phyloP scores from a whole-genome alignment of 2,113 vertebrate genomes.

The Neopipo cinnamomea region DNA sequence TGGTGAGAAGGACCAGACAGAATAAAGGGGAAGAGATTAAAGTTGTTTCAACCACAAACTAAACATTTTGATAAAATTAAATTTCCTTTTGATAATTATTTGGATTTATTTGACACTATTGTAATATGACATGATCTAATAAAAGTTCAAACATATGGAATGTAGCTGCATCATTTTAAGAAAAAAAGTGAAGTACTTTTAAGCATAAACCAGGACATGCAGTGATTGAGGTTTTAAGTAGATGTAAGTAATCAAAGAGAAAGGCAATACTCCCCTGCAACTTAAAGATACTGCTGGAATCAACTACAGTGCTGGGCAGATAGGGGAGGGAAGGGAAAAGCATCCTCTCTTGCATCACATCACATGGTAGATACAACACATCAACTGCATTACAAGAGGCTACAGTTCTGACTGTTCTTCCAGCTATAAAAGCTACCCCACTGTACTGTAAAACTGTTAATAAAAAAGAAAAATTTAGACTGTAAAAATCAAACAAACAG shows the following conservation, averaged over 20 bases:
- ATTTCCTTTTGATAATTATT: background rate
- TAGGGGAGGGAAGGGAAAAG: background rate
- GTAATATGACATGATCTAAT: background rate
- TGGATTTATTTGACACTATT: background rate
- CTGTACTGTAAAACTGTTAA: background rate
- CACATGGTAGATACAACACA: background rate
- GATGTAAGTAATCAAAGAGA: background rate
- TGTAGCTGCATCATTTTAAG: background rate
- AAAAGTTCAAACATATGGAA: background rate
- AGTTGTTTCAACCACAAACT: background rate
- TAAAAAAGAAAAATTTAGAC: background rate
- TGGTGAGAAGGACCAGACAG: background rate
- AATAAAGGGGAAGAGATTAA: background rate
- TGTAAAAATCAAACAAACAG: background rate
- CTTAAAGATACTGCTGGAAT: background rate
- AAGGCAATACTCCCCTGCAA: background rate
- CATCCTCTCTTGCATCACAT: background rate
- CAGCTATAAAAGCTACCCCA: background rate
- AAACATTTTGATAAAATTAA: background rate
- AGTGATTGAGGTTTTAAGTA: background rate
- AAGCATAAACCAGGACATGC: background rate
- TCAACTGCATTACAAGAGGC: background rate
- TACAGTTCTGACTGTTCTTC: background rate
- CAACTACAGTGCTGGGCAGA: background rate
- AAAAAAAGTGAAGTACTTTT: background rate